Base-by-base conservation (phyloP, 2,888 invertebrate genomes). In the Perithous albicinctus region DNA sequence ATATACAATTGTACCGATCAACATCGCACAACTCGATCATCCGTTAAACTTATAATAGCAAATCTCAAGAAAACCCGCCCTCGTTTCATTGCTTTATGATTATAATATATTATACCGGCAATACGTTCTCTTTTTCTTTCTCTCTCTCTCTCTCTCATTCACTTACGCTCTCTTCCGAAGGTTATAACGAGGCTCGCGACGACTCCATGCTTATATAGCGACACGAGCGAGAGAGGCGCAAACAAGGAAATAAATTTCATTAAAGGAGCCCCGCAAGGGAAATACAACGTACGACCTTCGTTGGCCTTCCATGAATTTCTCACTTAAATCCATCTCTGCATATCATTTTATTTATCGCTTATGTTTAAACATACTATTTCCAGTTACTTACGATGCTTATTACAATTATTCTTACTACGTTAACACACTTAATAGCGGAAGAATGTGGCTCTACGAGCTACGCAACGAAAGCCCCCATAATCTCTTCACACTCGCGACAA, bases 191-290 rank as follows among this genome's bases (percentile, higher is more conserved):
- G 67, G 67, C 78, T 70, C 43, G 67, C 75, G 72, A 56, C 72
- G 59, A 51, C 66, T 29, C 6, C 56, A 15, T 32, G 35, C 20
- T 48, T 2, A 20, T 2, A 20, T 12, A 69, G 48, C 23, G 32
- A 66, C 43, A 54, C 26, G 63, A 18, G 64, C 69, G 73, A 69
- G 64, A 63, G 73, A 69, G 78, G 70, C 67, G 59, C 81, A 81
- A 84, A 77, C 81, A 66, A 81, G 80, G 78, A 74, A 78, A 81
- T 78, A 76, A 84, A 81, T 76, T 79, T 81, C 59, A 77, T 79
- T 79, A 74, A 78, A 73, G 46, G 23, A 73, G 59, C 63, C 20
- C 61, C 8, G n/a, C 20, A 18, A 48, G 20, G 29, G 61, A 35
- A 64, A 48, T 32, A 10, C 41, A 7, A 32, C 32, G 46, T 15